Base-by-base conservation (phyloP, 2,797 vertebrate genomes). In the Otolemur crassicaudatus region DNA sequence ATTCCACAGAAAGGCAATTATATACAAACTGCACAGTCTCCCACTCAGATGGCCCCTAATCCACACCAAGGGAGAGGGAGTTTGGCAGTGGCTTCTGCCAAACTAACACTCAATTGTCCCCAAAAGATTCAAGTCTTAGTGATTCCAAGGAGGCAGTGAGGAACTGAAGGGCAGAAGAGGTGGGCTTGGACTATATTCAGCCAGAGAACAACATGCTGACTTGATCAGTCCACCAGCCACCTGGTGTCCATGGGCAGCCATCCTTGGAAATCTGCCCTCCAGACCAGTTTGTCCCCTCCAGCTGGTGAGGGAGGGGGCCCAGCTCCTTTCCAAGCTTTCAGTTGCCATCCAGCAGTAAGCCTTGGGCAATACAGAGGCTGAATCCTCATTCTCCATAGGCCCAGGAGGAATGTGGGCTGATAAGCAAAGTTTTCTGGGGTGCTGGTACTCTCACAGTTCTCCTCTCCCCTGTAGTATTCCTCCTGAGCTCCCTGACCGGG, bases 1-100 rank as follows among this genome's bases (percentile, higher is more conserved):
- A 2, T 97, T 89, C 27, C 96, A 87, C 63, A 94, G 92, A 94
- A 75, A 93, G 10, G 2, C 88, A 49, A 67, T 73, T 97, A 98
- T 98, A 96, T 98, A 98, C 98, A 98, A 93, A 69, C 65, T 43
- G 72, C 63, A 90, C 60, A 61, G 23, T 85, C 72, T 37, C 60
- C 65, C 58, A 0, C 60, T 79, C 37, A 63, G 72, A 46, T 7
- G 90, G 61, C 73, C 87, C 27, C 34, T 22, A 29, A 25, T 49
- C 94, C 56, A 29, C 22, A 82, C 65, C 46, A 43, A 63, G 49
- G 27, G 70, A 90, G 29, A 7, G 37, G 84, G 61, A 19, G 56
- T 40, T 40, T 40, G 4, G 27, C 77, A 22, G 83, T 79, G 75
- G 81, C 85, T 89, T 94, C 91, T 23, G 7, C 12, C 67, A 76